Conservation (phyloP, 1,140 invertebrate species). For the Aphaenogaster ashmeadi region DNA sequence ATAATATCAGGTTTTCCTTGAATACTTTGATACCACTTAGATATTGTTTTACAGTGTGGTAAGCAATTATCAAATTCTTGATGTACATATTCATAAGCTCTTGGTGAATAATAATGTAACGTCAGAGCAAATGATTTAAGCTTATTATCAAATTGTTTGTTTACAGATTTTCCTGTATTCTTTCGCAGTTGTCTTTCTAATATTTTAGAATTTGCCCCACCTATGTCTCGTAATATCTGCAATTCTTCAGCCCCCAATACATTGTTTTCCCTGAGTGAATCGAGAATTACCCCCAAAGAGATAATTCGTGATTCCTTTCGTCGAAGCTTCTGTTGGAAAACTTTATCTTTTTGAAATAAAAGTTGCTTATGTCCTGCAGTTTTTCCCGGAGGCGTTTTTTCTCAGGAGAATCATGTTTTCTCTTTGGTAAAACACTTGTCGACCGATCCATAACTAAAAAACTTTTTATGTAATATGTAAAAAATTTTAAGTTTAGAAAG, state of each 20-base stretch:
- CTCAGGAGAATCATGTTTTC: not conserved
- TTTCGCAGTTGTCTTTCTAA: conserved; percentile 27
- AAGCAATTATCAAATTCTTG: too few species aligned
- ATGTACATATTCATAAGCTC: too few species aligned
- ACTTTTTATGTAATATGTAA: not conserved
- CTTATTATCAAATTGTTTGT: too few species aligned
- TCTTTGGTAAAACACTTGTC: not conserved
- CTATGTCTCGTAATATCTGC: conserved; percentile 31
- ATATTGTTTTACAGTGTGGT: conserved; percentile 29
- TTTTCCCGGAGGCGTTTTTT: not conserved
- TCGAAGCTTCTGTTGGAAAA: conserved; percentile 3
- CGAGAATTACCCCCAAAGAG: not conserved
- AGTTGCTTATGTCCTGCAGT: not conserved
- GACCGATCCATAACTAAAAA: not conserved
- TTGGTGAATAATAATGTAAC: too few species aligned
- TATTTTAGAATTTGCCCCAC: conserved; percentile 43
- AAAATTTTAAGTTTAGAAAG: conserved; percentile 7
- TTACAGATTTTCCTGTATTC: too few species aligned
- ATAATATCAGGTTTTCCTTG: too few species aligned
- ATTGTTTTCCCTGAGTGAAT: conserved; percentile 1
- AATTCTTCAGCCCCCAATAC: conserved; percentile 1
- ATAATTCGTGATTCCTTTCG: conserved; percentile 6
- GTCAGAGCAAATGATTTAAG: too few species aligned
- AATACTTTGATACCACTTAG: conserved; percentile 38
- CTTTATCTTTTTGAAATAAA: conserved; percentile 7